Evolutionary conservation across 2,797 vertebrate genomes (phyloP).

Genomic region (Lindbergichthys nudifrons): DNA sequence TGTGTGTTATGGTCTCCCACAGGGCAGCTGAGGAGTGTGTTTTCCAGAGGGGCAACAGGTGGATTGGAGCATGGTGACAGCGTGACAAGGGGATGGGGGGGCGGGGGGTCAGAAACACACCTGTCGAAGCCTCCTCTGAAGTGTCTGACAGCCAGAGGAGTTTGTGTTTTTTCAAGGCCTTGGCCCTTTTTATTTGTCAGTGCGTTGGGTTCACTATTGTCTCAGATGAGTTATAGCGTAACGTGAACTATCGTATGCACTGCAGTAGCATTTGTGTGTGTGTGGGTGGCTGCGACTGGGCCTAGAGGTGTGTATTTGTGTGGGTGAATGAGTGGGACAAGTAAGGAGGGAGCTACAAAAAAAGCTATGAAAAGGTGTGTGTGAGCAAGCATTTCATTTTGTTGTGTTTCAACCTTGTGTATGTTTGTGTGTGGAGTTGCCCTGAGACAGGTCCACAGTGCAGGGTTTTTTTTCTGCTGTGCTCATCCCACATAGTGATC

Average conservation of each 20-base stretch:
- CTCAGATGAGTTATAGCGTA: slow-evolving; percentile 48
- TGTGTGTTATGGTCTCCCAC: slow-evolving; percentile 38
- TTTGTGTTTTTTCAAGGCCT: slow-evolving; percentile 49
- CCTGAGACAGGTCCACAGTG: slow-evolving; percentile 60
- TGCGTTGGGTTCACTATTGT: slow-evolving; percentile 29
- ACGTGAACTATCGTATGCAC: slow-evolving; percentile 47
- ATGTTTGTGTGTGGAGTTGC: slow-evolving; percentile 38
- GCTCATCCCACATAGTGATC: slow-evolving; percentile 81
- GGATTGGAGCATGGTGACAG: slow-evolving; percentile 66
- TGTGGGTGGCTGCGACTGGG: slow-evolving; percentile 38
- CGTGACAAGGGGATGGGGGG: slow-evolving; percentile 12
- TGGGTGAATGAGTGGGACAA: slow-evolving; percentile 51
- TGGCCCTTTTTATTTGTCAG: slow-evolving; percentile 52
- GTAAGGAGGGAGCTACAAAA: slow-evolving; percentile 22
- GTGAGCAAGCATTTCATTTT: slow-evolving; percentile 24
- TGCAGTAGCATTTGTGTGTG: slow-evolving; percentile 6
- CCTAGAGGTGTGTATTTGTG: slow-evolving; percentile 45
- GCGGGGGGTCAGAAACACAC: slow-evolving; percentile 45
- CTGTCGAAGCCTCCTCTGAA: slow-evolving; percentile 67
- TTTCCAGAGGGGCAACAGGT: slow-evolving; percentile 79
- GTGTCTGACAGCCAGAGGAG: slow-evolving; percentile 53
- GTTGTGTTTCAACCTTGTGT: slow-evolving; percentile 36
- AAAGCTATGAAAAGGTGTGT: slow-evolving; percentile 37
- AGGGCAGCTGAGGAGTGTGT: slow-evolving; percentile 62
- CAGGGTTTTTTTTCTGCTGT: slow-evolving; percentile 51